These are phyloP conservation scores for Drosophila chauvacae DNA, from an alignment of 1,140 invertebrate genomes.

Conservation along the genomic window DNA sequence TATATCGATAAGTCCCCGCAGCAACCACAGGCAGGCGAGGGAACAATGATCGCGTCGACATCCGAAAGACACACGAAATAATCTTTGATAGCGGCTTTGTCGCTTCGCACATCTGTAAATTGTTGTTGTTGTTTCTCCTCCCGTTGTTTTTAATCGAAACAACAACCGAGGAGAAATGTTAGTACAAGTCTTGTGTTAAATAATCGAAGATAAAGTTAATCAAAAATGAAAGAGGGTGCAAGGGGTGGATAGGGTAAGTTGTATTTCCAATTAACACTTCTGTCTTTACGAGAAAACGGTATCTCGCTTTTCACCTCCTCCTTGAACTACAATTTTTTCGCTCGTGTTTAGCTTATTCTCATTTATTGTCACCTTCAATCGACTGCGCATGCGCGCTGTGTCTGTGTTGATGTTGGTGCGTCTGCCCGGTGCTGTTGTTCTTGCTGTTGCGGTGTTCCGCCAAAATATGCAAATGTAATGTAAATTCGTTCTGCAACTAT, in stretches of 20 bases:
- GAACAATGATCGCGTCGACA: conserved; percentile 4
- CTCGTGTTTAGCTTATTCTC: not conserved
- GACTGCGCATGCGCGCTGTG: not conserved
- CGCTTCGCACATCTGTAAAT: conserved; percentile 64
- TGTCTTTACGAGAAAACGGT: too few species aligned
- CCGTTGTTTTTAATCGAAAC: not conserved
- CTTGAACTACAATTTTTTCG: conserved; percentile 6
- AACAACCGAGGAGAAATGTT: conserved; percentile 39
- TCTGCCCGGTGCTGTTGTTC: not conserved
- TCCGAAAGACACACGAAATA: conserved; percentile 42
- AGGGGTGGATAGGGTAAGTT: too few species aligned
- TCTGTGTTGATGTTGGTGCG: not conserved
- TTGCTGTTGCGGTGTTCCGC: not conserved
- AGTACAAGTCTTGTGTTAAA: not conserved
- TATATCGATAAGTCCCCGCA: conserved; percentile 36
- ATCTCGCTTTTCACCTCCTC: too few species aligned
- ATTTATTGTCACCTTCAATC: conserved; percentile 19
- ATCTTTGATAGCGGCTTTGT: conserved; percentile 74
- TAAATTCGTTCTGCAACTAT: conserved; percentile 80
- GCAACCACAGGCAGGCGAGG: not conserved
- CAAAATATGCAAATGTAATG: conserved; percentile 83
- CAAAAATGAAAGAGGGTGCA: too few species aligned
- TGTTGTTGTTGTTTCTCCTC: conserved; percentile 16
- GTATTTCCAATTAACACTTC: too few species aligned
- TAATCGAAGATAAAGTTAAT: not conserved